Evolutionary conservation across 2,797 vertebrate genomes (phyloP).

Genomic region (Myotis myotis): DNA sequence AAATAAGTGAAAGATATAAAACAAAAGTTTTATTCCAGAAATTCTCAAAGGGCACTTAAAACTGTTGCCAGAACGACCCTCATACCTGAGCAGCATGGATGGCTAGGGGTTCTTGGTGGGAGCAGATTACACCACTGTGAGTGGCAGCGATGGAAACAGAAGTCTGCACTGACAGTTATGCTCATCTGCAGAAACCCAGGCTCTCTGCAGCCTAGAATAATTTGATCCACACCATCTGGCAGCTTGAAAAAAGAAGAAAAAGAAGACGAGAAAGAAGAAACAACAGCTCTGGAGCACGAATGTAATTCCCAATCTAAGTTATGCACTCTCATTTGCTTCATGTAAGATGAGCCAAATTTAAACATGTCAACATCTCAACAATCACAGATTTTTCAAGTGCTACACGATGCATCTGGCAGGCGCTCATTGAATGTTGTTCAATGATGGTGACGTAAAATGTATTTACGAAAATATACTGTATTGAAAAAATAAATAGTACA

Average conservation of each 20-base stretch:
- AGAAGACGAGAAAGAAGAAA: conserved; percentile 62
- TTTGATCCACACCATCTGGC: conserved; percentile 83
- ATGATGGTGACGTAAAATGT: conserved; percentile 50
- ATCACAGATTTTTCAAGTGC: conserved; percentile 64
- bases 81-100: conserved; percentile 1
- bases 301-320: conserved; percentile 69
- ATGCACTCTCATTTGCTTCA: conserved; percentile 41
- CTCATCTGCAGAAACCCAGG: conserved; percentile 83
- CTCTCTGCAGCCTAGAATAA: conserved; percentile 79
- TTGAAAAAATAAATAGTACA: conserved; percentile 51
- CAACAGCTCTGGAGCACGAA: conserved; percentile 64
- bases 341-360: conserved; percentile 64
- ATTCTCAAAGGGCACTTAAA: conserved; percentile 35
- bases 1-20: not conserved
- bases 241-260: conserved; percentile 69
- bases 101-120: conserved; percentile 46
- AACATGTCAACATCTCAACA: conserved; percentile 68
- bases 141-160: conserved; percentile 61
- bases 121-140: conserved; percentile 68
- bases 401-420: conserved; percentile 43
- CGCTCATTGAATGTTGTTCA: conserved; percentile 42
- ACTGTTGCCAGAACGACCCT: conserved; percentile 30
- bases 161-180: conserved; percentile 23
- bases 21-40: conserved; percentile 57
- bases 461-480: conserved; percentile 64